phyloP scores from a whole-genome alignment of 2,113 vertebrate species.

The Neomonachus schauinslandi region DNA sequence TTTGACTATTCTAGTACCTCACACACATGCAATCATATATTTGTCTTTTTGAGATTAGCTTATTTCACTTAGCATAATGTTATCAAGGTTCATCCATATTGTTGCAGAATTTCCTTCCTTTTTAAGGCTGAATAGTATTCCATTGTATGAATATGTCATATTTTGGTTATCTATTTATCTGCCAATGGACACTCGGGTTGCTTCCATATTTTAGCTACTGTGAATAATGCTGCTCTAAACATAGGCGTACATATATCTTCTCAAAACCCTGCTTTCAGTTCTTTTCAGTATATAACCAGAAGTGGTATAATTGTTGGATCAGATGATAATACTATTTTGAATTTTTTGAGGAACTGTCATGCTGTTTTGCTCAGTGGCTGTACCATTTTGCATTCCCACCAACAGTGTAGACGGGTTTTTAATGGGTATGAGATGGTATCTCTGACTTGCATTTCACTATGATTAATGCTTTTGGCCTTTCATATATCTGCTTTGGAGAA shows the following conservation, averaged over 20 bases:
- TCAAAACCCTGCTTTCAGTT: not conserved
- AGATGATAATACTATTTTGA: not conserved
- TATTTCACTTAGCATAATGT: not conserved
- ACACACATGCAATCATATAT: not conserved
- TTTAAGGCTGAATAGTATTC: not conserved
- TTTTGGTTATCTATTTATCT: not conserved
- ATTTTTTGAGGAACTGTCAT: not conserved
- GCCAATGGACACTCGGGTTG: not conserved
- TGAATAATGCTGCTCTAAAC: not conserved
- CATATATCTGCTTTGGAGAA: not conserved
- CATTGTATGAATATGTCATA: not conserved
- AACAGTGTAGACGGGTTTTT: not conserved
- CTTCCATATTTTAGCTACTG: not conserved
- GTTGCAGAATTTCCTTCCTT: constrained; percentile 2
- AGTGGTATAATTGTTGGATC: not conserved
- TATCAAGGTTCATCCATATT: not conserved
- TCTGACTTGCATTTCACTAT: not conserved
- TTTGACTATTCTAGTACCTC: not conserved
- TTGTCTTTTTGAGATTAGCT: not conserved
- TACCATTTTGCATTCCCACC: not conserved
- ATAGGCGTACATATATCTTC: not conserved
- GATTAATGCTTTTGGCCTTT: not conserved
- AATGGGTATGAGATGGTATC: not conserved
- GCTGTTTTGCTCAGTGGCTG: not conserved
- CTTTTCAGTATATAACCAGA: not conserved